A percentile compares a stretch with the other conserved stretches of the same genome.
phyloP scores from a whole-genome alignment of 2,113 vertebrate species.

The Onychostoma macrolepis region DNA sequence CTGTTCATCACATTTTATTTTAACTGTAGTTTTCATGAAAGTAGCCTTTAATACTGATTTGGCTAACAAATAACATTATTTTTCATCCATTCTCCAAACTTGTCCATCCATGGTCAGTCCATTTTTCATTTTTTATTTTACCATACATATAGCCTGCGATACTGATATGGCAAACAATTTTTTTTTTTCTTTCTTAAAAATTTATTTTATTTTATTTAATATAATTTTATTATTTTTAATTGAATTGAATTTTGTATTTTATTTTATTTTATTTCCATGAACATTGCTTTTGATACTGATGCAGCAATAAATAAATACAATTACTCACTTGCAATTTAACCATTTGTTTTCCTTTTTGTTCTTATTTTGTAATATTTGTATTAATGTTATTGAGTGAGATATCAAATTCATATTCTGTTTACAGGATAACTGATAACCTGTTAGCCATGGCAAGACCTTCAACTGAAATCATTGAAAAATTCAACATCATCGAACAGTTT shows the following conservation, averaged over 20 bases:
- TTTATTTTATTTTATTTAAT: too few species aligned
- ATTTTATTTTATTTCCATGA: too few species aligned
- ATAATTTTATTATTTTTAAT: too few species aligned
- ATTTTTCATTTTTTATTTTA: neutral
- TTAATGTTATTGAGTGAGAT: neutral
- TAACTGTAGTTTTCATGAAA: too few species aligned
- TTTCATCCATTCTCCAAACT: neutral
- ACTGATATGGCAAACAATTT: neutral
- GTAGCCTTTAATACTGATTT: too few species aligned
- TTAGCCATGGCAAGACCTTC: slow-evolving; percentile 96
- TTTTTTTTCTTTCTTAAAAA: too few species aligned
- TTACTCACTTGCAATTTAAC: neutral
- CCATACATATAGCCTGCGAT: neutral
- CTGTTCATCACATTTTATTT: neutral
- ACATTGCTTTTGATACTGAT: too few species aligned
- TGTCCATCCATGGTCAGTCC: neutral
- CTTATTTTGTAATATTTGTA: neutral
- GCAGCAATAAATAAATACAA: too few species aligned
- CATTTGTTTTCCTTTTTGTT: neutral
- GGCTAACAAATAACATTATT: neutral
- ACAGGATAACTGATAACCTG: slow-evolving; percentile 94
- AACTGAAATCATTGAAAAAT: slow-evolving; percentile 91
- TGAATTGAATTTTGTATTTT: too few species aligned
- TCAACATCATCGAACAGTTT: slow-evolving; percentile 91
- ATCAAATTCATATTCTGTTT: neutral